phyloP scores from a whole-genome alignment of 2,113 vertebrate species.

The Entelurus aequoreus region DNA sequence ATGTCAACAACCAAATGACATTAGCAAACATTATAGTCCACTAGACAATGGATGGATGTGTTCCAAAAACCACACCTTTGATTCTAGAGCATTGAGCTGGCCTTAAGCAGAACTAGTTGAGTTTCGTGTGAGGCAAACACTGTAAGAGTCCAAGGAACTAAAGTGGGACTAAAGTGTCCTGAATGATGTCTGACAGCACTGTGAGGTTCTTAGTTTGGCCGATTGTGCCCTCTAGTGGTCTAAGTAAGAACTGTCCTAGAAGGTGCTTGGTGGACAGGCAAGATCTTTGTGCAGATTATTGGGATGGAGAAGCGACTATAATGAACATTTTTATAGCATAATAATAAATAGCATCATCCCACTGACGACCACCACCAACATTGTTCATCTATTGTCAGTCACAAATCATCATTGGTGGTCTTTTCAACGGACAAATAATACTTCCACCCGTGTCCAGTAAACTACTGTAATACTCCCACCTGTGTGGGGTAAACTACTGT shows the following conservation, averaged over 20 bases:
- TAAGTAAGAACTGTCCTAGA: background rate
- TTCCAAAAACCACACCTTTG: too few species aligned
- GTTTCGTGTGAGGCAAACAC: background rate
- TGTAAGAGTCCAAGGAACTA: background rate
- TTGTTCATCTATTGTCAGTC: background rate
- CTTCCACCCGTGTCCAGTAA: too few species aligned
- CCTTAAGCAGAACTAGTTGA: too few species aligned
- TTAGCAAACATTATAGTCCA: too few species aligned
- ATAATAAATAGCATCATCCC: too few species aligned
- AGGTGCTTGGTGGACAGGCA: conserved; percentile 3
- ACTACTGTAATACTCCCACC: too few species aligned
- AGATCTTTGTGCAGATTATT: background rate
- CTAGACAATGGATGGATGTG: too few species aligned
- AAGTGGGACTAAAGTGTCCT: conserved; percentile 20
- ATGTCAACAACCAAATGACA: too few species aligned
- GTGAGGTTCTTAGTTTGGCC: background rate
- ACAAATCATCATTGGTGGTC: background rate
- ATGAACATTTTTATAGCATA: too few species aligned
- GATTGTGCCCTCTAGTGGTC: conserved; percentile 52
- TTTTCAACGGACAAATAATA: background rate
- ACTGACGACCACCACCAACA: too few species aligned
- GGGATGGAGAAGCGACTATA: background rate
- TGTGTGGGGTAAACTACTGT: too few species aligned
- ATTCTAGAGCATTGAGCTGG: too few species aligned
- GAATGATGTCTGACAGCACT: conserved; percentile 46